Evolutionary conservation across 1,140 invertebrate genomes (phyloP), one percentile per base, ranked within the genome.

Genomic region (Drosophila parvula): DNA sequence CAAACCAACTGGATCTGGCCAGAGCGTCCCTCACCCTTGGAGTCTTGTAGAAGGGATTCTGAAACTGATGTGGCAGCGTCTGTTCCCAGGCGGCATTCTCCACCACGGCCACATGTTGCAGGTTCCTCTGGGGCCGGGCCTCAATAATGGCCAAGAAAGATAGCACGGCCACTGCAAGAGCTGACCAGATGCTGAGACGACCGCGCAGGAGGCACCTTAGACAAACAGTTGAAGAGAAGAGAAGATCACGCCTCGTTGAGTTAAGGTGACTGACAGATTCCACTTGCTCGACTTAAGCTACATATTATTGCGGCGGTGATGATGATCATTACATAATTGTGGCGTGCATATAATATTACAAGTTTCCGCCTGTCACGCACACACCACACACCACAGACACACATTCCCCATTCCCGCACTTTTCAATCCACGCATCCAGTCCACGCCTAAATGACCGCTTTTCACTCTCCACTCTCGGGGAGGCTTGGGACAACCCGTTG

Each of bases 1-100:
- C 93, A 45, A 95, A 92, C 85, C 94, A 92, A 65, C 94, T 94
- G 12, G 92, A 93, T 34, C 93, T 82, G 27, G 94, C 93, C 30
- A 95, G 73, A 4, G 93, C 91, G 30, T 80, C 78, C 18, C 92
- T 63, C n/a, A 93, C 90, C n/a, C 91, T 71, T 5, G 92, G 91
- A 27, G 92, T 90, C 58, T 92, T 92, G 53, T 93, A 93, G 50
- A 93, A 93, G 1, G 92, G 92, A 86, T 93, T 93, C 57, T 90
- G 79, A 27, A 92, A 81, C 34, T 92, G 79, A 28, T 84, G 83
- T 6, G 92, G 92, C 55, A 93, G 68, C 2, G 73, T 79, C 43
- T 92, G 82, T 60, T 93, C 92, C 69, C 84, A 88, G 55, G 90
- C 90, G 36, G 90, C 92, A 58, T 92, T 92, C 59, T 90, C 84